Conservation (phyloP, 2,113 vertebrate species). For the Corythornis madagascariensis region DNA sequence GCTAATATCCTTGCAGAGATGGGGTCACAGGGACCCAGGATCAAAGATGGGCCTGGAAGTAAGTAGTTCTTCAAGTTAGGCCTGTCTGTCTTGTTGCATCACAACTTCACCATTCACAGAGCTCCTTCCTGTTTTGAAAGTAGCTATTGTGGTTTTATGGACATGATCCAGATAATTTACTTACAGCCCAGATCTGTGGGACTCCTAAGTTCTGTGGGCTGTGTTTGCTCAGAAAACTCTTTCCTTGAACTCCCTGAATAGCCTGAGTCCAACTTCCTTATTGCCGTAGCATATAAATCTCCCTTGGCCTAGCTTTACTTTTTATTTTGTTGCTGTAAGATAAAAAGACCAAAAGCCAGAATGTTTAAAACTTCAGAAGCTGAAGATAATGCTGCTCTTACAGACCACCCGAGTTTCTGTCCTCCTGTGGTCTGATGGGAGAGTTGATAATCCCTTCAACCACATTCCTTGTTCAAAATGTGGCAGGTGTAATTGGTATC, state of each 20-base stretch:
- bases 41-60: conserved; percentile 96
- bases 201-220: background rate
- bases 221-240: background rate
- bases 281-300: background rate
- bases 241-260: background rate
- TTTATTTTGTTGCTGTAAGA: background rate
- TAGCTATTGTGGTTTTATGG: background rate
- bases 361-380: background rate
- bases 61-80: conserved; percentile 69
- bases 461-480: background rate
- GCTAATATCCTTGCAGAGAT: conserved; percentile 85
- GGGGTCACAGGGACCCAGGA: conserved; percentile 82
- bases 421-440: background rate
- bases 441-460: background rate
- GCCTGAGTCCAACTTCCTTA: background rate
- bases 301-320: background rate
- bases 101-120: background rate
- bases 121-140: background rate
- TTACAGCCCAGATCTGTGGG: background rate
- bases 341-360: background rate
- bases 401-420: conserved; percentile 16
- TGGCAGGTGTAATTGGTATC: background rate
- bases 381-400: background rate
- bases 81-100: background rate
- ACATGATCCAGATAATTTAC: background rate